These are phyloP conservation scores for Charanyca ferruginea DNA, from an alignment of 2,888 invertebrate species.

Conservation along the genomic window DNA sequence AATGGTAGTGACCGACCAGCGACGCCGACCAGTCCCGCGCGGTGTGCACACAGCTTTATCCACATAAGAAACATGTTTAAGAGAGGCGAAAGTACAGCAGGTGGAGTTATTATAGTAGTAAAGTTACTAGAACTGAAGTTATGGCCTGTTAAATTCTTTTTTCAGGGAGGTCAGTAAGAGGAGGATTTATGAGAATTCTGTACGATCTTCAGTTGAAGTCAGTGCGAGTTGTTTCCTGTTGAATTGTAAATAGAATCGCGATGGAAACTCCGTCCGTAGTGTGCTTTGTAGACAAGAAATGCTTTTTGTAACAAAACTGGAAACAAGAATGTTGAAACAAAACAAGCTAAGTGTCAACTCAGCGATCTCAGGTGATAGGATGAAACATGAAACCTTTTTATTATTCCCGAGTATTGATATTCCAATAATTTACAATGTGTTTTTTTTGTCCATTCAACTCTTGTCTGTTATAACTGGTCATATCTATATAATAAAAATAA, in stretches of 20 bases:
- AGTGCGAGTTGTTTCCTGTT: not conserved
- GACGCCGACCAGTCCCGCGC: too few species aligned
- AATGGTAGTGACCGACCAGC: too few species aligned
- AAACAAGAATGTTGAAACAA: not conserved
- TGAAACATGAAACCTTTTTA: not conserved
- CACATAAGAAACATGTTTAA: not conserved
- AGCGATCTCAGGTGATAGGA: not conserved
- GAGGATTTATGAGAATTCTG: conserved; percentile 15
- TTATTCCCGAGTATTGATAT: not conserved
- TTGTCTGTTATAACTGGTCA: too few species aligned
- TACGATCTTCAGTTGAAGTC: not conserved
- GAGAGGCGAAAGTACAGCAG: not conserved
- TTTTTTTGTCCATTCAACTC: not conserved
- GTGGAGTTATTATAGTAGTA: conserved; percentile 17
- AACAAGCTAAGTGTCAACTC: not conserved
- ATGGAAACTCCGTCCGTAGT: not conserved
- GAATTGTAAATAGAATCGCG: conserved; percentile 12
- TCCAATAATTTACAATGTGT: not conserved
- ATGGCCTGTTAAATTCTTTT: conserved; percentile 22
- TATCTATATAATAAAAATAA: too few species aligned
- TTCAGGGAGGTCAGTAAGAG: conserved; percentile 8
- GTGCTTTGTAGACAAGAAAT: not conserved
- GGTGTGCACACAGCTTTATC: conserved; percentile 17
- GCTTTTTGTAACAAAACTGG: not conserved
- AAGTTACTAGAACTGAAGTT: conserved; percentile 29